Evolutionary conservation across 2,113 vertebrate species (phyloP).

Genomic region (Trichomycterus rosablanca): DNA sequence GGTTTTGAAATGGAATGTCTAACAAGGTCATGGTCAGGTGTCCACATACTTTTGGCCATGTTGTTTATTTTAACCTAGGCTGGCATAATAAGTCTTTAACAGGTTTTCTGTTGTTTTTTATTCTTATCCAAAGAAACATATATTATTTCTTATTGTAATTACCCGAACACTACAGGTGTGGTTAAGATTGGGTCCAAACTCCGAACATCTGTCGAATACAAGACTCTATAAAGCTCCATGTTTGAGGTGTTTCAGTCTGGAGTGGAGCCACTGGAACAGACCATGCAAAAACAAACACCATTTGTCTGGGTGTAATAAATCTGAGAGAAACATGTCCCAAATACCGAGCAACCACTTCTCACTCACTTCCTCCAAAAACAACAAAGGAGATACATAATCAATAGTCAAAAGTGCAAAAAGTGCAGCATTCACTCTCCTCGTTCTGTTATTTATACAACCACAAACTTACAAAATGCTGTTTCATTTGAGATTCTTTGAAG

Average conservation of each 20-base stretch:
- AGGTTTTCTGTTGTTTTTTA: too few species aligned
- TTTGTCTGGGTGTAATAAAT: conserved; percentile 46
- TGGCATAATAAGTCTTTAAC: too few species aligned
- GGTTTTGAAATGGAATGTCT: too few species aligned
- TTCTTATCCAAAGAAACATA: too few species aligned
- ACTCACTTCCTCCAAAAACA: conserved; percentile 14
- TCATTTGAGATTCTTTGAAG: too few species aligned
- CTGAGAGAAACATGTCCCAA: conserved; percentile 32
- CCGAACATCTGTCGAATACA: too few species aligned
- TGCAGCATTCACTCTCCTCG: conserved; percentile 2
- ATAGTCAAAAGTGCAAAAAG: conserved; percentile 12
- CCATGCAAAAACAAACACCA: conserved; percentile 50
- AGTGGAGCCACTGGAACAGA: conserved; percentile 21
- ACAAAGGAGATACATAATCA: conserved; percentile 34
- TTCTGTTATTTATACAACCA: conserved; percentile 29
- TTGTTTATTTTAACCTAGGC: too few species aligned
- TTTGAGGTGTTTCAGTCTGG: conserved; percentile 27
- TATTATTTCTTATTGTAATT: too few species aligned
- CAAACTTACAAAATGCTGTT: conserved; percentile 6
- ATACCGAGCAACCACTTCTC: conserved; percentile 19
- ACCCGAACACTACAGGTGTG: too few species aligned
- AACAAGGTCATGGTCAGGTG: too few species aligned
- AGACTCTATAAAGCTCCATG: conserved; percentile 9
- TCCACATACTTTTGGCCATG: too few species aligned
- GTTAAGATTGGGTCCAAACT: too few species aligned